These are phyloP conservation scores for Uromys caudimaculatus DNA, from an alignment of 2,797 vertebrate species.

Conservation along the genomic window DNA sequence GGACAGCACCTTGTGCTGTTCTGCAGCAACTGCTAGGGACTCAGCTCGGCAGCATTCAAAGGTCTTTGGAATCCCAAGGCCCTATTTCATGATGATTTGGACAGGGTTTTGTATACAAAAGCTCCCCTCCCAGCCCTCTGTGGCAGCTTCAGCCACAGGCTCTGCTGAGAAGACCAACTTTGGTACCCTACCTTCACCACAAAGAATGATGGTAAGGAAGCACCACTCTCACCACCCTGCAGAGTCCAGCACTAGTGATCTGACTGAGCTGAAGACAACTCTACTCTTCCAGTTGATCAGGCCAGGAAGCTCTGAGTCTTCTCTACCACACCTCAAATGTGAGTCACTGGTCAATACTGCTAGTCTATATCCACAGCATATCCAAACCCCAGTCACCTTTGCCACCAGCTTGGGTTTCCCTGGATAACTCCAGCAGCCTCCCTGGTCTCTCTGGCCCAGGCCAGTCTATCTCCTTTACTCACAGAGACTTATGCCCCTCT, in stretches of 20 bases:
- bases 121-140: neutral
- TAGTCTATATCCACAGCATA: neutral
- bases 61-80: neutral
- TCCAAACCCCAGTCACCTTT: neutral
- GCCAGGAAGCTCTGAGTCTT: neutral
- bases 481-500: neutral
- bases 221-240: neutral
- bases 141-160: neutral
- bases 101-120: neutral
- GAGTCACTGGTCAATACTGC: neutral
- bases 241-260: neutral
- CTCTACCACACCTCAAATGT: neutral
- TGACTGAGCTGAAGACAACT: neutral
- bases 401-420: neutral
- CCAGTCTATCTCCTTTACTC: neutral
- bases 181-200: neutral
- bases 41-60: neutral
- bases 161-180: neutral
- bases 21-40: neutral
- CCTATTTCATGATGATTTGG: neutral
- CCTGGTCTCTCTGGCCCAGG: neutral
- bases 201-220: neutral
- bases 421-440: neutral
- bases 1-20: too few relatives aligned
- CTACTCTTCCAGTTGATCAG: neutral